Conservation (phyloP, 2,113 vertebrate genomes). For the Pelusios castaneus region DNA sequence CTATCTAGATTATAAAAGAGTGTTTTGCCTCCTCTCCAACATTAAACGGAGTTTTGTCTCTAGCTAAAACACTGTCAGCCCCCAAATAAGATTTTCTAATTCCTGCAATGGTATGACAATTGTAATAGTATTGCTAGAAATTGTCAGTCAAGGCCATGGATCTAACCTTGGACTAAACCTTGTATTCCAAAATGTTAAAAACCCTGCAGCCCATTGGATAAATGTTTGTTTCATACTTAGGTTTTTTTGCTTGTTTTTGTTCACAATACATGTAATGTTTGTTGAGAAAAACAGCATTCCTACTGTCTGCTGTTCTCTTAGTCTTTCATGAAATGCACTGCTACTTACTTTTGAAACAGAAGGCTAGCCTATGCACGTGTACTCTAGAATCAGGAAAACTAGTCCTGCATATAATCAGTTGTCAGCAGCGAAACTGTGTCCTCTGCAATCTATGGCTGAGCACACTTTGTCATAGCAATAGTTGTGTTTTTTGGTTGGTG, state of each 20-base stretch:
- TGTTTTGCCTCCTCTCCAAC: constrained; percentile 4
- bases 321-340: constrained; percentile 29
- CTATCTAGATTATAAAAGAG: constrained; percentile 61
- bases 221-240: constrained; percentile 18
- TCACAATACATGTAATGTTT: constrained; percentile 14
- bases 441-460: constrained; percentile 80
- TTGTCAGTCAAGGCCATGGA: constrained; percentile 61
- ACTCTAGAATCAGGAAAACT: not conserved
- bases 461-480: constrained; percentile 86
- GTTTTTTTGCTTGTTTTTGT: not conserved
- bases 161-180: constrained; percentile 49
- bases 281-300: constrained; percentile 17
- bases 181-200: constrained; percentile 54
- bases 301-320: constrained; percentile 63
- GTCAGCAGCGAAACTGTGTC: constrained; percentile 75
- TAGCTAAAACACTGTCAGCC: constrained; percentile 23
- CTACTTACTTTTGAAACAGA: constrained; percentile 30
- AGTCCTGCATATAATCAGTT: constrained; percentile 59
- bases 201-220: constrained; percentile 40
- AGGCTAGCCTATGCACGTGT: constrained; percentile 12
- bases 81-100: constrained; percentile 6
- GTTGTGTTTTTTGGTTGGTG: constrained; percentile 93
- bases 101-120: constrained; percentile 35
- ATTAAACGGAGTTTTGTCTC: constrained; percentile 3
- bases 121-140: constrained; percentile 65